Evolutionary conservation across 2,888 invertebrate species (phyloP).

Genomic region (Oasisia sp.): DNA sequence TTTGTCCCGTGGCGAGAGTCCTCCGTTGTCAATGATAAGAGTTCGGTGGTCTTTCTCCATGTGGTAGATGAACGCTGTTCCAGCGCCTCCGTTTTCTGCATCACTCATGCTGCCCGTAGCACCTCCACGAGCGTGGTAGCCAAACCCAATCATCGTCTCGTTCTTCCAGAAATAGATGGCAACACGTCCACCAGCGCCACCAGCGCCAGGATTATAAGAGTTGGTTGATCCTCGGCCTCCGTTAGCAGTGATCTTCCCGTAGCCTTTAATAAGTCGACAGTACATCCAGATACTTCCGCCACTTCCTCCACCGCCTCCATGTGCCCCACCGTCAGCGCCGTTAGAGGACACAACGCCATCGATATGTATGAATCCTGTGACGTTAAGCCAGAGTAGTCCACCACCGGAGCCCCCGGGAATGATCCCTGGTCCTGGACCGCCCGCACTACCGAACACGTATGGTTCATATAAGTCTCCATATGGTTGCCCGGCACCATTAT

Average conservation of each 20-base stretch:
- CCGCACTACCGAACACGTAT: constrained; percentile 49
- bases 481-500: constrained; percentile 43
- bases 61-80: constrained; percentile 52
- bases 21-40: constrained; percentile 49
- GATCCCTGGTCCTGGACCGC: constrained; percentile 41
- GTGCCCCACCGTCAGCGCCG: constrained; percentile 38
- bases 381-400: constrained; percentile 53
- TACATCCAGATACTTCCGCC: constrained; percentile 54
- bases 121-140: constrained; percentile 44
- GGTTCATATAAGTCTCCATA: constrained; percentile 55
- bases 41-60: constrained; percentile 47
- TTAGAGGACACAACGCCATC: constrained; percentile 51
- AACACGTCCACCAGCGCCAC: constrained; percentile 51
- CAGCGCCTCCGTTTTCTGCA: constrained; percentile 46
- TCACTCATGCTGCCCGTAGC: constrained; percentile 34
- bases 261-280: constrained; percentile 48
- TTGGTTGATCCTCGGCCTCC: constrained; percentile 46
- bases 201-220: constrained; percentile 40
- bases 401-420: constrained; percentile 49
- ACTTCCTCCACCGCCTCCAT: constrained; percentile 49
- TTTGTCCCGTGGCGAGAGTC: constrained; percentile 40
- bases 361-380: constrained; percentile 49
- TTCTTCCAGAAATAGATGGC: constrained; percentile 47
- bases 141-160: constrained; percentile 50
- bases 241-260: constrained; percentile 50